Evolutionary conservation across 2,797 vertebrate genomes (phyloP), one percentile per base, ranked within the genome.

Genomic region (Chelon labrosus): DNA sequence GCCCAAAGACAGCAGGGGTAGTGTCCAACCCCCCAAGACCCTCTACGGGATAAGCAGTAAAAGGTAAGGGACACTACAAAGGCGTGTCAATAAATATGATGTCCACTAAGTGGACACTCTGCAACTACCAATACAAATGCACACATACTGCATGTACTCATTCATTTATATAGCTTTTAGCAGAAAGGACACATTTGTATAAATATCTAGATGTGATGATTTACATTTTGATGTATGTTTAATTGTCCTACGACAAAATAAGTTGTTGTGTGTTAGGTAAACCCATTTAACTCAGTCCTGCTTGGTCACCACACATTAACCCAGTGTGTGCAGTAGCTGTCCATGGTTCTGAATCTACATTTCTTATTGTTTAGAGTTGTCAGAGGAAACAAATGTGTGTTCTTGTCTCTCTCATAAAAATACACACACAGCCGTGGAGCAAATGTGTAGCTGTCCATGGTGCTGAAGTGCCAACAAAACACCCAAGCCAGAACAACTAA

Each of bases 361-460:
- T 39, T 51, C 12, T 41, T 17, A 13, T 19, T 44, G 25, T 27
- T 41, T 2, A 35, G 8, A 41, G 16, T 50, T 14, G 54, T 46
- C 12, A 14, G 60, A 39, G 19, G 17, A 61, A 25, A 58, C 20
- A 65, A 54, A 13, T 68, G 65, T 63, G 35, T 9, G 35, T 42
- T 27, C 38, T 39, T 59, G 22, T 58, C 20, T 17, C 16, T 56
- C 25, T 7, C n/a, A n/a, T 22, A 22, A 22, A 22, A 22, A 35
- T 19, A 39, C 8, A 44, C 46, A 39, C 27, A 61, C 12, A 19
- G 41, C 47, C 44, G 46, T 19, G 54, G 31, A 52, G 62, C 1
- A 11, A 19, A 35, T 56, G 0, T 51, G 83, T 50, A 58, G 85
- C 89, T 91, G 77, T 88, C 92, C 85, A 9, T 84, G 89, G 90